Evolutionary conservation across 2,797 vertebrate species (phyloP).

Genomic region (Adelosebastes latens): DNA sequence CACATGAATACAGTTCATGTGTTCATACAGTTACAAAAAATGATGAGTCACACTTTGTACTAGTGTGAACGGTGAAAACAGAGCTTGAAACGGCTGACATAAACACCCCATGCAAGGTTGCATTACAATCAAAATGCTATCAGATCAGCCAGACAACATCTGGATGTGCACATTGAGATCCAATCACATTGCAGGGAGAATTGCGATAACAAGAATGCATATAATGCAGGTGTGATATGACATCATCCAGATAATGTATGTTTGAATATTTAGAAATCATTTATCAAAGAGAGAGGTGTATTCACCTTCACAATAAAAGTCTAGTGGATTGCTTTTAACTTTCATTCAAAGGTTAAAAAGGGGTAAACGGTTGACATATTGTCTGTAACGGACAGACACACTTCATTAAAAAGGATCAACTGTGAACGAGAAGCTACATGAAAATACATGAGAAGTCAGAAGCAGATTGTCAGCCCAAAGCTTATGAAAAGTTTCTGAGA

Average conservation of each 20-base stretch:
- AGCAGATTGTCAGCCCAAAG: constrained; percentile 8
- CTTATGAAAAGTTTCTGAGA: not conserved
- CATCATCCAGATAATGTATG: too few relatives aligned
- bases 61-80: not conserved
- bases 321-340: not conserved
- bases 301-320: not conserved
- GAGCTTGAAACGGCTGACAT: not conserved
- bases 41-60: not conserved
- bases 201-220: not conserved
- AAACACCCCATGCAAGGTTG: too few relatives aligned
- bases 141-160: too few relatives aligned
- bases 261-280: too few relatives aligned
- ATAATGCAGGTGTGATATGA: not conserved
- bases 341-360: not conserved
- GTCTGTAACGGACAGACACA: not conserved
- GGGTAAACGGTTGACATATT: not conserved
- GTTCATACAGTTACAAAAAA: too few relatives aligned
- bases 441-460: constrained; percentile 20
- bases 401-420: constrained; percentile 16
- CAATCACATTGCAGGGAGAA: not conserved
- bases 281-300: too few relatives aligned
- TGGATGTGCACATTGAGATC: not conserved
- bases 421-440: not conserved
- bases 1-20: too few relatives aligned
- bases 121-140: too few relatives aligned